Conservation (phyloP, 2,113 vertebrate species). For the Tragelaphus buxtoni region DNA sequence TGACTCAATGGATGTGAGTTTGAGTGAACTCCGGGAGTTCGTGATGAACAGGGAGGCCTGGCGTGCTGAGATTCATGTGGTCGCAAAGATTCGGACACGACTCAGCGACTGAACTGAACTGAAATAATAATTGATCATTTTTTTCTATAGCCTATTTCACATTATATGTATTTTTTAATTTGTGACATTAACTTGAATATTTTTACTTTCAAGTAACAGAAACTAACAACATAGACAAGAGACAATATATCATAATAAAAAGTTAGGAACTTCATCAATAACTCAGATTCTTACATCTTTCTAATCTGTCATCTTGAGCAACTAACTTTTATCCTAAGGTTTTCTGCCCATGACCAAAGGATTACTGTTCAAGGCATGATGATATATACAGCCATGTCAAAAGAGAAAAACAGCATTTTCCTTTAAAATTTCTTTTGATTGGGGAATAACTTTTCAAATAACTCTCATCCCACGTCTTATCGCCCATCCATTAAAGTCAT, state of each 20-base stretch:
- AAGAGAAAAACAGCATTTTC: background rate
- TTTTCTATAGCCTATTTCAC: background rate
- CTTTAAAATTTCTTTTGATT: background rate
- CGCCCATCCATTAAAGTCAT: background rate
- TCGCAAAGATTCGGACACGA: too few relatives aligned
- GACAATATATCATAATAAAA: background rate
- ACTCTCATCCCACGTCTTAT: background rate
- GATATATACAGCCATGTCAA: background rate
- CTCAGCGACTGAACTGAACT: too few relatives aligned
- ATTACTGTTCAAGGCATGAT: background rate
- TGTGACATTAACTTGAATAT: background rate
- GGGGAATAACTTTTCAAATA: background rate
- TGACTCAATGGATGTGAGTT: too few relatives aligned
- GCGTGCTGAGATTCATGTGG: too few relatives aligned
- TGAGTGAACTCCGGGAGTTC: too few relatives aligned
- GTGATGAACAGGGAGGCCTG: too few relatives aligned
- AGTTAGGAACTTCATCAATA: background rate
- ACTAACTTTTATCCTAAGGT: background rate
- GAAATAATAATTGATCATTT: background rate
- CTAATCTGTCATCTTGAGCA: background rate
- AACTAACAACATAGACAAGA: background rate
- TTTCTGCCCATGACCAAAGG: background rate
- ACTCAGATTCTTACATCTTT: background rate
- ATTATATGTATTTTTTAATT: background rate
- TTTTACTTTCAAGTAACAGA: background rate